Conservation (phyloP, 1,140 invertebrate genomes). For the Pseudomyrmex flavicornis region DNA sequence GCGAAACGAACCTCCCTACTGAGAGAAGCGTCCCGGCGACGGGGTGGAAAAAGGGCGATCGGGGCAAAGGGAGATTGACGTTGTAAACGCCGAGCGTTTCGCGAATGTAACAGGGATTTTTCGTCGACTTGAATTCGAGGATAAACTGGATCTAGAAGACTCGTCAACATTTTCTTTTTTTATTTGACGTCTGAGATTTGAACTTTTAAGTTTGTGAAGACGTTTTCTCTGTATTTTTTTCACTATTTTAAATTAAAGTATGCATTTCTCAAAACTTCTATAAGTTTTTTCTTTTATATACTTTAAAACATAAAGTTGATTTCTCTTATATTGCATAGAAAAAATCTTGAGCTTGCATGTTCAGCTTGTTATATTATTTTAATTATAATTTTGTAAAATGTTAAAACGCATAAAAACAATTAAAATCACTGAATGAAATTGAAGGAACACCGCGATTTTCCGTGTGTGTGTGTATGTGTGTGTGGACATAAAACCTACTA, state of each 20-base stretch:
- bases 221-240: neutral
- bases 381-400: slow-evolving; percentile 20
- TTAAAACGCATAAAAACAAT: neutral
- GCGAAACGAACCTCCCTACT: slow-evolving; percentile 52
- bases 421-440: no score
- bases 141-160: neutral
- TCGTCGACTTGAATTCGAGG: slow-evolving; percentile 23
- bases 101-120: slow-evolving; percentile 53
- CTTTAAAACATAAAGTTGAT: neutral
- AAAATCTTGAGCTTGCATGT: no score
- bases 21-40: slow-evolving; percentile 32
- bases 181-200: neutral
- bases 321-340: neutral
- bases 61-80: slow-evolving; percentile 17
- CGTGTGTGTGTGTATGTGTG: neutral
- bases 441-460: no score
- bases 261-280: neutral
- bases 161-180: slow-evolving; percentile 5
- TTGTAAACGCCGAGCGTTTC: slow-evolving; percentile 49
- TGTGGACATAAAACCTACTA: slow-evolving; percentile 22
- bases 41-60: slow-evolving; percentile 12
- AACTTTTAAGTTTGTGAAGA: neutral
- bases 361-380: slow-evolving; percentile 26
- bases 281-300: neutral
- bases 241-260: neutral